Base-by-base conservation (phyloP, 2,797 vertebrate genomes). In the Tadarida brasiliensis region DNA sequence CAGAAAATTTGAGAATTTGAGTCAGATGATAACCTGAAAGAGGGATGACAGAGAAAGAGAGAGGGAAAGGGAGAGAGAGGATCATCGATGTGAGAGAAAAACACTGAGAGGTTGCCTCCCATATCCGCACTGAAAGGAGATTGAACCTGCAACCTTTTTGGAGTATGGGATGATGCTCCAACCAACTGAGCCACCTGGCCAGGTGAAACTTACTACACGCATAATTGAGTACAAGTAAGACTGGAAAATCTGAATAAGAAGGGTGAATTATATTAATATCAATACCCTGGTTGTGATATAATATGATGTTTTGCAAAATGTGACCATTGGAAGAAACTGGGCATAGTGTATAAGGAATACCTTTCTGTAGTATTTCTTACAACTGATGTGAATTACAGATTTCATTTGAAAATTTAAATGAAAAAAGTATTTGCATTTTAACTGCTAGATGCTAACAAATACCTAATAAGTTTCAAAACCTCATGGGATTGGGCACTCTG, bases 351-450 rank as follows among this genome's bases (percentile, higher is more conserved):
- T 68, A 74, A 57, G 11, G 54, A 14, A 10, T 51, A 67, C 20
- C 39, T 39, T 73, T 95, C 49, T 96, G 35, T 19, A 35, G 56
- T 70, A 88, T 70, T 94, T 76, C 67, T 63, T 87, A 33, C 65
- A 67, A 70, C 47, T 80, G 51, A 81, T 28, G 30, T 33, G 65
- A 92, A 56, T 24, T 78, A 7, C 9, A 56, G 19, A 78, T 78
- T 78, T 78, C 76, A 78, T 15, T 78, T 78, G 80, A 84, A 90
- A 94, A n/a, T 28, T 17, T 54, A 44, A 92, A 81, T 54, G 30
- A 44, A 74, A 59, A 86, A 92, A 80, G 11, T 19, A 35, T 16
- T 28, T 24, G 19, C 22, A 78, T 82, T 91, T 90, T 87, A 91
- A 83, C n/a, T 70, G 54, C 47, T 86, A 20, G n/a, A 81, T 56